A percentile compares a stretch with the other conserved stretches of the same genome.
These are phyloP conservation scores for Stomatorhinus walkeri DNA, from an alignment of 2,797 vertebrate species.

Conservation along the genomic window DNA sequence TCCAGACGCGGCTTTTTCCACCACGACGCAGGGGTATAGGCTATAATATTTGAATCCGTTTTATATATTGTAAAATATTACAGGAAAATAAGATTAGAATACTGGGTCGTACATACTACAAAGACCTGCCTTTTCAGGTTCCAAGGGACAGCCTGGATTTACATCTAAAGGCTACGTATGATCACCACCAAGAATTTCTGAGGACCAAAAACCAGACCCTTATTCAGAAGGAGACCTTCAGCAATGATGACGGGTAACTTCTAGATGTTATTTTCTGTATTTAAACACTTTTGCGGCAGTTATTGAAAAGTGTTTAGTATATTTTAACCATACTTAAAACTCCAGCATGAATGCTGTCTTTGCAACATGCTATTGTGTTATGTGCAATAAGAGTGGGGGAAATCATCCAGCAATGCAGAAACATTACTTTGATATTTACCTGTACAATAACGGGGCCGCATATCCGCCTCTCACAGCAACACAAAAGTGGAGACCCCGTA, in stretches of 20 bases:
- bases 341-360: background rate
- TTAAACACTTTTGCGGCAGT: background rate
- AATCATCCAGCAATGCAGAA: background rate
- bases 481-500: background rate
- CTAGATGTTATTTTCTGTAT: background rate
- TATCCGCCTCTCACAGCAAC: background rate
- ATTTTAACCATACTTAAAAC: background rate
- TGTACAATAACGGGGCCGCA: background rate
- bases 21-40: slow-evolving; percentile 51
- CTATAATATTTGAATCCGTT: background rate
- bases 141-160: slow-evolving; percentile 71
- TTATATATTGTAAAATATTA: background rate
- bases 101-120: background rate
- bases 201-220: slow-evolving; percentile 57
- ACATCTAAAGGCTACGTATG: slow-evolving; percentile 61
- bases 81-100: background rate
- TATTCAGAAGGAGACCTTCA: slow-evolving; percentile 57
- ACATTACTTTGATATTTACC: background rate
- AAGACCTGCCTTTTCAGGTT: slow-evolving; percentile 41
- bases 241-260: slow-evolving; percentile 45
- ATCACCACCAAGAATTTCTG: slow-evolving; percentile 64
- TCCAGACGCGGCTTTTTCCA: slow-evolving; percentile 41
- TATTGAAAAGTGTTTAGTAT: background rate
- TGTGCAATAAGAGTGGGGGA: background rate
- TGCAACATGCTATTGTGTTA: background rate